Conservation (phyloP, 2,888 invertebrate genomes). For the Conomelus anceps region DNA sequence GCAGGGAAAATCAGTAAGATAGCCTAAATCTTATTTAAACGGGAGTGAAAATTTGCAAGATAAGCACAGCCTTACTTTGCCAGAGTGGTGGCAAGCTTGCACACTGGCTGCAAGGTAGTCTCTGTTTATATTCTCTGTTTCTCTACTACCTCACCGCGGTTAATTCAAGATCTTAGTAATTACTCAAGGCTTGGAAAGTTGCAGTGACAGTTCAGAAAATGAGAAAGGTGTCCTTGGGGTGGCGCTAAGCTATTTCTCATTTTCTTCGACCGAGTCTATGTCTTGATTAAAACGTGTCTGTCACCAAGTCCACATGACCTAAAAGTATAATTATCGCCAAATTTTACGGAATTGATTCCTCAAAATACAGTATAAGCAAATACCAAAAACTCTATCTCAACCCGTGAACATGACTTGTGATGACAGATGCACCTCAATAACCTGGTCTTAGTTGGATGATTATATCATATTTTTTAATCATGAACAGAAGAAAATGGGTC, state of each 20-base stretch:
- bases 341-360: too few relatives aligned
- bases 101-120: background rate
- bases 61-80: background rate
- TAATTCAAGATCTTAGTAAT: background rate
- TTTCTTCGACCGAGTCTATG: background rate
- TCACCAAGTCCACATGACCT: background rate
- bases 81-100: too few relatives aligned
- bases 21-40: background rate
- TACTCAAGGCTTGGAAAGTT: background rate
- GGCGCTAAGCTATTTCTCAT: background rate
- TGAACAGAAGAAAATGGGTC: too few relatives aligned
- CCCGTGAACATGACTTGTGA: too few relatives aligned
- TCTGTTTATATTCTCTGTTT: background rate
- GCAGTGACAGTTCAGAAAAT: background rate
- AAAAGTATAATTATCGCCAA: background rate
- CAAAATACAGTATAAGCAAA: too few relatives aligned
- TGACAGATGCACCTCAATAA: too few relatives aligned
- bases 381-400: too few relatives aligned
- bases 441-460: too few relatives aligned
- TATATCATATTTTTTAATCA: too few relatives aligned
- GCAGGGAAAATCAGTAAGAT: background rate
- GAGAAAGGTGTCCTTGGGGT: background rate
- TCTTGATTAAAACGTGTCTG: background rate
- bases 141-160: background rate
- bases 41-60: background rate